Evolutionary conservation across 2,888 invertebrate genomes (phyloP), one percentile per base, ranked within the genome.

Genomic region (Brachylomia viminalis): DNA sequence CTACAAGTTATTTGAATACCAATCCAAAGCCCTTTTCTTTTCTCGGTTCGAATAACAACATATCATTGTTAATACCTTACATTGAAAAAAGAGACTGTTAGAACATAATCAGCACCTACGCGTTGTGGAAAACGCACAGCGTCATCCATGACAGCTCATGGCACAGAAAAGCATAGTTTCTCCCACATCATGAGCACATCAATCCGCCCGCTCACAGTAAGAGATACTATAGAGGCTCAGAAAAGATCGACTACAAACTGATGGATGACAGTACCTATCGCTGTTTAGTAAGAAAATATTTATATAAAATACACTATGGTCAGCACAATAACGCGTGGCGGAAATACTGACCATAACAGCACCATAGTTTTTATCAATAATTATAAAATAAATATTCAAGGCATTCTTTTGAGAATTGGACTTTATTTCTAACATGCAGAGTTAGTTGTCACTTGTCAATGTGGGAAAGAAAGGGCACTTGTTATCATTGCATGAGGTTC

Each of bases 71-170:
- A 62, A 27, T 38, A 42, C 8, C 10, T 15, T n/a, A 7, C n/a
- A n/a, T n/a, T n/a, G n/a, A 56, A 38, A 38, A 56, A 67, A 38
- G 33, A 67, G 33, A 67, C n/a, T 67, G 58, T 42, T 72, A 27
- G 80, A 42, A 79, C 67, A 79, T 82, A 84, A 79, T 78, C 68
- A 54, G 30, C 20, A 61, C 59, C 2, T 81, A 73, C 67, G 69
- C 38, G 38, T 70, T 38, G 7, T 23, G 17, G 52, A 64, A 38
- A 77, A 70, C 82, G 76, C 82, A 72, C 27, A 72, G 54, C 75
- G 75, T 83, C 77, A 85, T 64, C 70, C 82, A 65, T 85, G 82
- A 82, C 38, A 85, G 82, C 70, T 20, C 72, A 23, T 80, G 64
- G 71, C 81, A 82, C 64, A 75, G 81, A 83, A 64, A 72, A 59